Evolutionary conservation across 2,888 invertebrate species (phyloP), one percentile per base, ranked within the genome.

Genomic region (Amorpha juglandis): DNA sequence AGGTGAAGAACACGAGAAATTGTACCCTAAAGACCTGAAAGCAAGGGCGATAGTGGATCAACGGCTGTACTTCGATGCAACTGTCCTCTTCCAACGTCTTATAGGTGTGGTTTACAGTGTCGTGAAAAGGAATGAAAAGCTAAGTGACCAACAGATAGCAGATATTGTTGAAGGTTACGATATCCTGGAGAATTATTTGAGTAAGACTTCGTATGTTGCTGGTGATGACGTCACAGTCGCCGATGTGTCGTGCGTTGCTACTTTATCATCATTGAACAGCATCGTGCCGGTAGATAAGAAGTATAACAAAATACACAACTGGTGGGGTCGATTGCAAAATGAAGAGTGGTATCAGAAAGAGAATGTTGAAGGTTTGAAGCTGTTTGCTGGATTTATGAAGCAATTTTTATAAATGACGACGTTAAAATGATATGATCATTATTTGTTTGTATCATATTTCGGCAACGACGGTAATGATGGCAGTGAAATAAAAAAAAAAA

Each of bases 231-330:
- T 86, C 4, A 81, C 86, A 0, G 64, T 86, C 12, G 86, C 86
- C 0, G 86, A 87, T 69, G 65, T 87, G 62, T 82, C 84, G 0
- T 84, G 84, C 65, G 78, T 83, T 0, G 74, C 84, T 0, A 83
- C 84, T 0, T 38, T 85, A 2, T 82, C 83, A 9, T 76, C 84
- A 0, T 47, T 86, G 35, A 69, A 81, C 45, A 69, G 74, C 64
- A 69, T 86, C 9, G 63, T 84, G 12, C 77, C 78, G 0, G 70
- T 86, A 0, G 71, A 73, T 16, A 71, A 66, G 0, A 78, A 76
- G 50, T 80, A 75, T 53, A 62, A 64, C 0, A 81, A 77, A 33
- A 27, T 84, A 4, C 72, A 71, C 14, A 69, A 64, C 0, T 86
- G 85, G 86, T 79, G 81, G 75, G 69, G 69, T 3, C 68, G 67